A percentile compares a stretch with the other conserved stretches of the same genome.
Conservation (phyloP, 2,797 vertebrate genomes). For the Pangasius larnaudii region DNA sequence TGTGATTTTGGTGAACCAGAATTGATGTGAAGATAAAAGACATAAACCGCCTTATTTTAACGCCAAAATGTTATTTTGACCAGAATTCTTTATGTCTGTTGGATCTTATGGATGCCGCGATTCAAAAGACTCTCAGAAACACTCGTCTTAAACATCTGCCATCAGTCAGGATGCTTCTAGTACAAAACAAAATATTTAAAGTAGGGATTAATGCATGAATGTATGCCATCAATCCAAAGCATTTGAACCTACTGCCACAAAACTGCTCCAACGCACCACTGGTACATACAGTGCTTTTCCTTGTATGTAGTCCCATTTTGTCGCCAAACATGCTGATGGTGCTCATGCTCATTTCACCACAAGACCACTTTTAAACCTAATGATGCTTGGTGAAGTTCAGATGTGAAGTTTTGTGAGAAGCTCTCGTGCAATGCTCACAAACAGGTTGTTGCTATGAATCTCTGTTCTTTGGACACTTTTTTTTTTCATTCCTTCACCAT, state of each 20-base stretch:
- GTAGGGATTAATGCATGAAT: not conserved
- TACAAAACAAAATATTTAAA: not conserved
- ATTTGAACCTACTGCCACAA: not conserved
- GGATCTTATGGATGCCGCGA: not conserved
- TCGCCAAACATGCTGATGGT: not conserved
- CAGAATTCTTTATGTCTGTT: not conserved
- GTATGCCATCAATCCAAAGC: not conserved
- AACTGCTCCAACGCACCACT: not conserved
- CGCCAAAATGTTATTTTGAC: not conserved
- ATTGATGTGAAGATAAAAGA: not conserved
- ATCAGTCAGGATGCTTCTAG: constrained; percentile 1
- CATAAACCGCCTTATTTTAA: no score
- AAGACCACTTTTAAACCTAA: not conserved
- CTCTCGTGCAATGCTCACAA: not conserved
- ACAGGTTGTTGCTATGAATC: not conserved
- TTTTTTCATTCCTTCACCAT: not conserved
- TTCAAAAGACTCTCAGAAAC: not conserved
- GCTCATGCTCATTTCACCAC: not conserved
- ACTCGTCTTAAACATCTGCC: not conserved
- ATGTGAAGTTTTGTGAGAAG: not conserved
- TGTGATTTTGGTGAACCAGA: not conserved
- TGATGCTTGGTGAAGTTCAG: not conserved
- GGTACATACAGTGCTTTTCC: not conserved
- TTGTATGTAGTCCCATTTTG: not conserved
- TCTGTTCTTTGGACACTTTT: not conserved